A percentile compares a stretch with the other conserved stretches of the same genome.
phyloP scores from a whole-genome alignment of 2,888 invertebrate species.

The Lysandra bellargus region DNA sequence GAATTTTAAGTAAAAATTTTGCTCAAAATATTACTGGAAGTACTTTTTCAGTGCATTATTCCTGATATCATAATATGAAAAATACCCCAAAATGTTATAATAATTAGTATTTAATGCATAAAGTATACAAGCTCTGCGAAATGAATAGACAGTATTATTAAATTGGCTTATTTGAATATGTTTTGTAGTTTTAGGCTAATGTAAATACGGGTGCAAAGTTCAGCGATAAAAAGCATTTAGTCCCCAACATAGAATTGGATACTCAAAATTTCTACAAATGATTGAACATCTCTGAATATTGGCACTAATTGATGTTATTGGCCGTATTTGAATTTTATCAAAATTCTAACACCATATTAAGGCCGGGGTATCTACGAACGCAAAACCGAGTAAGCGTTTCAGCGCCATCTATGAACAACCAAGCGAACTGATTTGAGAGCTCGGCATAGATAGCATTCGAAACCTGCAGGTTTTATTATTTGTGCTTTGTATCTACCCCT shows the following conservation, averaged over 20 bases:
- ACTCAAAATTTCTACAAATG: constrained; percentile 30
- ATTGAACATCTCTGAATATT: constrained; percentile 12
- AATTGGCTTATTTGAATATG: neutral
- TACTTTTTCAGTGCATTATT: neutral
- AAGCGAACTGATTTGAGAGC: neutral
- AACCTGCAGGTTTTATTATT: neutral
- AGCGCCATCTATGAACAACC: neutral
- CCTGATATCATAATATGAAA: neutral
- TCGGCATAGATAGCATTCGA: neutral
- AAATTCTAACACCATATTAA: neutral
- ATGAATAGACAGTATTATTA: neutral
- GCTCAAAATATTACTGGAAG: neutral
- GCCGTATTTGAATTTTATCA: constrained; percentile 18
- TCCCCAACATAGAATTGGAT: neutral
- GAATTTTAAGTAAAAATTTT: neutral
- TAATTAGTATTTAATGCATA: neutral
- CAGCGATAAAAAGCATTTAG: neutral
- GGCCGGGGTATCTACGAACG: constrained; percentile 19
- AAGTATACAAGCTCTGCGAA: neutral
- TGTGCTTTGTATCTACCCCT: constrained; percentile 18
- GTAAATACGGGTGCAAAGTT: neutral
- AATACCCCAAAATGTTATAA: neutral
- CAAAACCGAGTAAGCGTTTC: neutral
- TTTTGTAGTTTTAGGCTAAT: neutral
- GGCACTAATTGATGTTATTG: constrained; percentile 6